These are phyloP conservation scores for Lateolabrax maculatus DNA, from an alignment of 2,797 vertebrate genomes.

Conservation along the genomic window DNA sequence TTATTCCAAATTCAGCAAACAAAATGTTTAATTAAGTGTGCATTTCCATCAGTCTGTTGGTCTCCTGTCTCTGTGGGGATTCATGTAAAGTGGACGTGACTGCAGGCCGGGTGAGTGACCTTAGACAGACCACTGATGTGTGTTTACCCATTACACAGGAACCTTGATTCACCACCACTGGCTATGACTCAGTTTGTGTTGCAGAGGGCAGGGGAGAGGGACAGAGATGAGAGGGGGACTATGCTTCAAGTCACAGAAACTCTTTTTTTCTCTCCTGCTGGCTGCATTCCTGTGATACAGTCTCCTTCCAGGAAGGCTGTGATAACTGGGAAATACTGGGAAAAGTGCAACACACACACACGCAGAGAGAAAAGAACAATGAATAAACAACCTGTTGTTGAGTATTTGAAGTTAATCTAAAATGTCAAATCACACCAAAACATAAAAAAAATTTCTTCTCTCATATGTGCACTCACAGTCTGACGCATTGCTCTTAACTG, in stretches of 20 bases:
- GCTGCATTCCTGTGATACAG: slow-evolving; percentile 37
- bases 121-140: slow-evolving; percentile 62
- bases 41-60: neutral
- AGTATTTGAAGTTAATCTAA: slow-evolving; percentile 26
- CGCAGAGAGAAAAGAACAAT: neutral
- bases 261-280: slow-evolving; percentile 16
- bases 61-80: neutral
- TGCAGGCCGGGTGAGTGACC: slow-evolving; percentile 73
- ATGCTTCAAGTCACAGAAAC: slow-evolving; percentile 31
- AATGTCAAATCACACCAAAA: slow-evolving; percentile 19
- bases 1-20: neutral
- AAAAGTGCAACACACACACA: slow-evolving; percentile 23
- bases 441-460: neutral
- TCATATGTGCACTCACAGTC: neutral
- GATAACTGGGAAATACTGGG: slow-evolving; percentile 46
- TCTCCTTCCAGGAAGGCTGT: slow-evolving; percentile 53
- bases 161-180: slow-evolving; percentile 68
- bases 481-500: neutral
- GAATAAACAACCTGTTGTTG: slow-evolving; percentile 16
- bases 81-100: slow-evolving; percentile 4
- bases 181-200: slow-evolving; percentile 31
- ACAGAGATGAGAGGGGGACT: slow-evolving; percentile 8
- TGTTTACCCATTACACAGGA: slow-evolving; percentile 77
- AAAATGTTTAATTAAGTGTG: neutral
- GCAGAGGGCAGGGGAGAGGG: slow-evolving; percentile 13